Conservation (phyloP, 1,140 invertebrate species). For the Sminthurinus signatus region DNA sequence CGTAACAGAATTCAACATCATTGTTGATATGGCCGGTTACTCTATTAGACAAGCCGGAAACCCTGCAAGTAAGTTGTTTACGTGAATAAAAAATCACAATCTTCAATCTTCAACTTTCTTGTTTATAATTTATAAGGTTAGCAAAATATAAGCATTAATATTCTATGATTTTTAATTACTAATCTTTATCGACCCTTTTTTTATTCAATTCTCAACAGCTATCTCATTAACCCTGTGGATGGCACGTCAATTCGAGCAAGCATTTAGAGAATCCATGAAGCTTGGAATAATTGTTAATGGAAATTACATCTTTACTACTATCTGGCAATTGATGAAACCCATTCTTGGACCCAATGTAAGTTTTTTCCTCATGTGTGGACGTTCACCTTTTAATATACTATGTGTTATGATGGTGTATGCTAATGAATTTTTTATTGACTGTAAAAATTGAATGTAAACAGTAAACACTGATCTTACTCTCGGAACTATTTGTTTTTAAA, state of each 20-base stretch:
- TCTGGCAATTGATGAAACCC: neutral
- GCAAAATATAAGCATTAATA: neutral
- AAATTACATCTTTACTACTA: neutral
- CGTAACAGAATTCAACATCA: neutral
- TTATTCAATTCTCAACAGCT: too few relatives aligned
- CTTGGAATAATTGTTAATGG: neutral
- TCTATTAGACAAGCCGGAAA: neutral
- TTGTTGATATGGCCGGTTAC: conserved; percentile 9
- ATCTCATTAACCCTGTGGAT: neutral
- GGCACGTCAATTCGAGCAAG: conserved; percentile 4
- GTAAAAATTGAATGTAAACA: too few relatives aligned
- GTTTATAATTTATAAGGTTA: neutral
- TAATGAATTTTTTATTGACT: too few relatives aligned
- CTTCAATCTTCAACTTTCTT: neutral
- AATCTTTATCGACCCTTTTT: too few relatives aligned
- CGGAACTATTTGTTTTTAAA: too few relatives aligned
- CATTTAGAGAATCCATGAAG: neutral
- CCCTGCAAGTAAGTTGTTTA: neutral
- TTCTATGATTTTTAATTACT: neutral
- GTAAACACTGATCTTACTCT: too few relatives aligned
- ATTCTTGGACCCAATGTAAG: neutral
- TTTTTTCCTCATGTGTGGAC: too few relatives aligned
- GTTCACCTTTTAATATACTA: too few relatives aligned
- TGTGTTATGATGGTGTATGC: too few relatives aligned
- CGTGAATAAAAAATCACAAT: neutral